Evolutionary conservation across 2,888 invertebrate genomes (phyloP), one percentile per base, ranked within the genome.

Genomic region (Mystacides longicornis): DNA sequence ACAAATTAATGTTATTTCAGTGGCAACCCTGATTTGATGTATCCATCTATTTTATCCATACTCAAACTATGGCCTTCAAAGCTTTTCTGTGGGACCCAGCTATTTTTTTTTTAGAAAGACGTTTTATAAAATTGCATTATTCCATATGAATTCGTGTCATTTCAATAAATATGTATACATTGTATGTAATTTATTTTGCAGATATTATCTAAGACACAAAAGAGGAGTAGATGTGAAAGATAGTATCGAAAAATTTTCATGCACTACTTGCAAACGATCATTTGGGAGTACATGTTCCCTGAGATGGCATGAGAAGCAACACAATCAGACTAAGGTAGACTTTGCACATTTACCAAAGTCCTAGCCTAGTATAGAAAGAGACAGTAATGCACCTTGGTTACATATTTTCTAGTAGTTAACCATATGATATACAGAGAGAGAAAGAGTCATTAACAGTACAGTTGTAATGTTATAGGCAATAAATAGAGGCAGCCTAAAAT

Each of bases 261-360:
- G 81, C 52, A 78, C 80, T 22, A 75, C 79, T 42, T 81, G 81
- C 58, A 79, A 80, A 65, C 81, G 79, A 62, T 79, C 80, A 27
- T 70, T 80, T 27, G 74, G 77, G 20, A 79, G 76, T 65, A 74
- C 75, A 67, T 73, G 77, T 54, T 77, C 80, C 0, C 63, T 81
- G 4, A 75, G 79, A 59, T 68, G 73, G 0, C 81, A 81, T 57
- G 78, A 77, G 60, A 80, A 80, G 63, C 78, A 73, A 65, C 81
- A 81, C 63, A 78, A 71, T 62, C 76, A 79, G 1, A 68, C 72
- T 5, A 78, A 74, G 57, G 81, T 81, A 14, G 16, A 14, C n/a
- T n/a, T n/a, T n/a, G n/a, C n/a, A n/a, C n/a, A n/a, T n/a, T n/a
- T n/a, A n/a, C n/a, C n/a, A n/a, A n/a, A n/a, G n/a, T n/a, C n/a